phyloP scores from a whole-genome alignment of 2,888 invertebrate genomes.

The Seira musarum region DNA sequence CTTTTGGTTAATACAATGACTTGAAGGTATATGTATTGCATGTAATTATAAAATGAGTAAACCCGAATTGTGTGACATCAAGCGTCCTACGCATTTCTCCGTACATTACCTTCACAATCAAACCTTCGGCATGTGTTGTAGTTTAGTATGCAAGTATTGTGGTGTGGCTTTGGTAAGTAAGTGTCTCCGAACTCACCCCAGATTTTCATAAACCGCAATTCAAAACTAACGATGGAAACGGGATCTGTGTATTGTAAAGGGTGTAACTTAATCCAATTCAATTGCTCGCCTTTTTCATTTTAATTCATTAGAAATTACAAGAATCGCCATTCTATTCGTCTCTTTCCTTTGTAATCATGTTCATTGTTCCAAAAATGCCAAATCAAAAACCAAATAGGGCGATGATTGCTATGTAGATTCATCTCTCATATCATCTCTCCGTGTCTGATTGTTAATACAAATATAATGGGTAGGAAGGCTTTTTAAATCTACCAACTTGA shows the following conservation, averaged over 20 bases:
- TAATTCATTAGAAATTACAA: constrained; percentile 3
- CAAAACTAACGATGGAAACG: constrained; percentile 29
- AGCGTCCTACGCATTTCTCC: constrained; percentile 2
- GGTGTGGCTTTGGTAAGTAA: not conserved
- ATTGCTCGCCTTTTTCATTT: constrained; percentile 9
- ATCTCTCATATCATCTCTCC: not conserved
- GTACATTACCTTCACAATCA: not conserved
- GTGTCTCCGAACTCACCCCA: not conserved
- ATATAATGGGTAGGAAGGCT: not conserved
- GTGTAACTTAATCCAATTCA: constrained; percentile 32
- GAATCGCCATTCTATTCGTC: not conserved
- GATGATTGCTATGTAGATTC: not conserved
- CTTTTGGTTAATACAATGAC: constrained; percentile 11
- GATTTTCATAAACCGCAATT: constrained; percentile 37
- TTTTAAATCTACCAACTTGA: too few species aligned
- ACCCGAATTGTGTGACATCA: constrained; percentile 3
- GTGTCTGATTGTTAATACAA: constrained; percentile 3
- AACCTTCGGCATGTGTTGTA: too few species aligned
- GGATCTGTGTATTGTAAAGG: not conserved
- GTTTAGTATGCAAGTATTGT: too few species aligned
- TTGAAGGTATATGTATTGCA: not conserved
- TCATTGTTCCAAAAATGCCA: constrained; percentile 9
- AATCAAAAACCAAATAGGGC: constrained; percentile 7
- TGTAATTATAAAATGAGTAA: constrained; percentile 8
- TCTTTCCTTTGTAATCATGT: not conserved